These are phyloP conservation scores for Junonia oenone DNA, from an alignment of 2,888 invertebrate species.

Conservation along the genomic window DNA sequence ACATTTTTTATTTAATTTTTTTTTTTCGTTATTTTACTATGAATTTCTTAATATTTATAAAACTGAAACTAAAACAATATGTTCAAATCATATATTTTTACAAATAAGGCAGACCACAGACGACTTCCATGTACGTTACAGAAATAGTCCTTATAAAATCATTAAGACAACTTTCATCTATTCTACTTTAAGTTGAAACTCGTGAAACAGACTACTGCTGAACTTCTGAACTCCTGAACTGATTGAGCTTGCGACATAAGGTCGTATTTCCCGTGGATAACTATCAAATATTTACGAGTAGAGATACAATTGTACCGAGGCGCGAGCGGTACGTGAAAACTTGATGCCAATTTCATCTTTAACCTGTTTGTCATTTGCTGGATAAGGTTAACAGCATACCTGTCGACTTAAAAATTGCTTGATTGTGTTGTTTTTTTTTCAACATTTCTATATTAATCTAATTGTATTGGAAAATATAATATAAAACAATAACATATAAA, in stretches of 20 bases:
- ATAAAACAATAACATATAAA: too few relatives aligned
- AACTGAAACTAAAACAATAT: too few relatives aligned
- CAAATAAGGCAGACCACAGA: too few relatives aligned
- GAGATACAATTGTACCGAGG: conserved; percentile 39
- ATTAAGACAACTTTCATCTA: background rate
- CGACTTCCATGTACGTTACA: too few relatives aligned
- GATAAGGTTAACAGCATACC: conserved; percentile 11
- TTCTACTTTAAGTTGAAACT: background rate
- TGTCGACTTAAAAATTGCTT: background rate
- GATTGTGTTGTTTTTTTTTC: too few relatives aligned
- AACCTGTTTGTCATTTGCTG: conserved; percentile 23
- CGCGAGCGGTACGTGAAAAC: conserved; percentile 43
- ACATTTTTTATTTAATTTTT: too few relatives aligned
- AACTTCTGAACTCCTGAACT: background rate
- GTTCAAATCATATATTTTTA: too few relatives aligned
- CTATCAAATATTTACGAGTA: conserved; percentile 52
- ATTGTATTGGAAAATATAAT: too few relatives aligned
- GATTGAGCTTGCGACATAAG: conserved; percentile 8
- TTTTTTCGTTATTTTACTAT: too few relatives aligned
- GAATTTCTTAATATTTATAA: too few relatives aligned
- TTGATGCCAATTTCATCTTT: conserved; percentile 47
- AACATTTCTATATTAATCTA: background rate
- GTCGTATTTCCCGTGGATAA: conserved; percentile 32
- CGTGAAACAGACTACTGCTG: background rate
- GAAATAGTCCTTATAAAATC: too few relatives aligned